Percentiles rank a stretch among this genome's conserved stretches.
Evolutionary conservation across 2,797 vertebrate genomes (phyloP).

Genomic region (Lepilemur septentrionalis): DNA sequence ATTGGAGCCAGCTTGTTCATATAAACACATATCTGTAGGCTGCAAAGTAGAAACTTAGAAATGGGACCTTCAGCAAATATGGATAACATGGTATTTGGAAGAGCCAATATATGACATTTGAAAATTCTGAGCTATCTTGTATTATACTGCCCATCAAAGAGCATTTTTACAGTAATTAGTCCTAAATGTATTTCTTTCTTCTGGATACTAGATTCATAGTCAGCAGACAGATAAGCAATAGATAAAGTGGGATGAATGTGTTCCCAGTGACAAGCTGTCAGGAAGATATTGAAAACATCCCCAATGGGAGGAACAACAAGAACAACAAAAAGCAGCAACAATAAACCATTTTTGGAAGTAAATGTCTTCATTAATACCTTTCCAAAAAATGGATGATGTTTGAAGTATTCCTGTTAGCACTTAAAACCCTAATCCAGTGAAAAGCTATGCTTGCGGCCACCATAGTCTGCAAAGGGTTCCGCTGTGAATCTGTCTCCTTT

Average conservation of each 20-base stretch:
- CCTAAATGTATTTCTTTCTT: not conserved
- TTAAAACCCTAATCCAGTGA: not conserved
- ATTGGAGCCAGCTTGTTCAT: not conserved
- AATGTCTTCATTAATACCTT: not conserved
- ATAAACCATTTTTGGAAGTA: not conserved
- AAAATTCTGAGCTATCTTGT: not conserved
- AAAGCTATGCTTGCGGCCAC: not conserved
- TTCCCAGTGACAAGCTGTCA: not conserved
- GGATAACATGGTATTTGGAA: not conserved
- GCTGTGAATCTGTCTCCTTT: not conserved
- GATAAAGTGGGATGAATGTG: not conserved
- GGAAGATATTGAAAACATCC: not conserved
- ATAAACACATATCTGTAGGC: not conserved
- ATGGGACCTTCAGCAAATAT: not conserved
- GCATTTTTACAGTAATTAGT: not conserved
- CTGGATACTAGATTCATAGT: not conserved
- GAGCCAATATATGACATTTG: not conserved
- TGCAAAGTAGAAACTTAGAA: not conserved
- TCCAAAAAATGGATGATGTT: not conserved
- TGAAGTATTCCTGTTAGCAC: not conserved
- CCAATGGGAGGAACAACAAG: not conserved
- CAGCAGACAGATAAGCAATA: not conserved
- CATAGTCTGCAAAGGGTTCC: not conserved
- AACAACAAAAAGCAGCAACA: not conserved
- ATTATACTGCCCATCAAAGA: not conserved